phyloP scores from a whole-genome alignment of 2,888 invertebrate species.

The Thymelicus lineola region DNA sequence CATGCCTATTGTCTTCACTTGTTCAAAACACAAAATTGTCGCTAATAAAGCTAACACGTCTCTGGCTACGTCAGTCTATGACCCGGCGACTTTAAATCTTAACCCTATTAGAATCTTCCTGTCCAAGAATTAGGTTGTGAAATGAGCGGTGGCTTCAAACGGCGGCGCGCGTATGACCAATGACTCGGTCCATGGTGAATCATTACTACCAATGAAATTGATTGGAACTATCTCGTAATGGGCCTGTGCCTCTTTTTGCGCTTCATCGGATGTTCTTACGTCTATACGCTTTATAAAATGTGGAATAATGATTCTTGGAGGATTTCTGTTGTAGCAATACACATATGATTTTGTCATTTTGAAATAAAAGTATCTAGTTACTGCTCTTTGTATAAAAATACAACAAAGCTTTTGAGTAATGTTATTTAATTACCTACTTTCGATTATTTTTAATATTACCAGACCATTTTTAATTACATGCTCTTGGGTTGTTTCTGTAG shows the following conservation, averaged over 20 bases:
- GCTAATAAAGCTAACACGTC: conserved; percentile 29
- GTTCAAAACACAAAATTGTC: not conserved
- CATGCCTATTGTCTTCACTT: not conserved
- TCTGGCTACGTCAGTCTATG: conserved; percentile 50
- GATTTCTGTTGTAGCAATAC: no score
- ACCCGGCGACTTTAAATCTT: conserved; percentile 74
- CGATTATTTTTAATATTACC: no score
- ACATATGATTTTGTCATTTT: no score
- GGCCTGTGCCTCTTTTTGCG: conserved; percentile 38
- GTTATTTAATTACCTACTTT: no score
- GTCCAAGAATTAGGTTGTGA: conserved; percentile 67
- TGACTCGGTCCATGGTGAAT: conserved; percentile 60
- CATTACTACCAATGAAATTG: conserved; percentile 63
- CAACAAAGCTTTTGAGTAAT: no score
- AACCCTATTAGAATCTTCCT: conserved; percentile 80
- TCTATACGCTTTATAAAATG: not conserved
- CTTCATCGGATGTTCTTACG: conserved; percentile 23
- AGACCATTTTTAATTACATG: no score
- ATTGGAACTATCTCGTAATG: conserved; percentile 58
- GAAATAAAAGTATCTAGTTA: no score
- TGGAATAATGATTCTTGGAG: not conserved
- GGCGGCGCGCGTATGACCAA: conserved; percentile 61
- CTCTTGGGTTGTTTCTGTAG: no score
- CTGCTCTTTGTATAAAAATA: no score
- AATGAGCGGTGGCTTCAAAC: conserved; percentile 67